A percentile compares a stretch with the other conserved stretches of the same genome.
phyloP scores from a whole-genome alignment of 2,888 invertebrate species.

The Phyllotreta striolata region DNA sequence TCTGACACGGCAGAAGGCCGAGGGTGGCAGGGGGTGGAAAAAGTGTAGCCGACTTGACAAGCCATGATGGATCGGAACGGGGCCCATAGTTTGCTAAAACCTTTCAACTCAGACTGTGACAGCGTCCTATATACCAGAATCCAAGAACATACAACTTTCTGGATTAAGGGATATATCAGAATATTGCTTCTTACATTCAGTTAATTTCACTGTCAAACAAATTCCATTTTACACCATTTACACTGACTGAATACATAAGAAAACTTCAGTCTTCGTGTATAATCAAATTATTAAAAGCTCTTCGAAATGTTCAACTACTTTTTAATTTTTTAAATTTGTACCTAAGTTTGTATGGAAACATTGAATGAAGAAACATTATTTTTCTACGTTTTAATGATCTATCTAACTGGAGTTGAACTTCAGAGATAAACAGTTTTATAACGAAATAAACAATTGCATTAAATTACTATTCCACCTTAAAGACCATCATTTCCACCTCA shows the following conservation, averaged over 20 bases:
- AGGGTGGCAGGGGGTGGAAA: conserved; percentile 56
- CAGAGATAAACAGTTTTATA: too few species aligned
- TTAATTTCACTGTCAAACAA: conserved; percentile 33
- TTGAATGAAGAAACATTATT: too few species aligned
- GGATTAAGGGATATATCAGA: conserved; percentile 42
- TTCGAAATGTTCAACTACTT: neutral
- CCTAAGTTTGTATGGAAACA: too few species aligned
- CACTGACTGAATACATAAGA: conserved; percentile 9
- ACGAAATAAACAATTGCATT: too few species aligned
- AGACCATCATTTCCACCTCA: too few species aligned
- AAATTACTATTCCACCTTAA: too few species aligned
- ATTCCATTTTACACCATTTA: conserved; percentile 17
- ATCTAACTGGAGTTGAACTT: too few species aligned
- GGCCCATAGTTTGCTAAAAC: conserved; percentile 60
- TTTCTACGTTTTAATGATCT: too few species aligned
- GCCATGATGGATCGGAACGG: conserved; percentile 64
- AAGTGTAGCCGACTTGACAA: conserved; percentile 63
- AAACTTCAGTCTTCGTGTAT: neutral
- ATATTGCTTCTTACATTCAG: conserved; percentile 42
- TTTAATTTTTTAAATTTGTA: too few species aligned
- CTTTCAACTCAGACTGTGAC: conserved; percentile 59
- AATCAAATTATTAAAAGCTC: too few species aligned
- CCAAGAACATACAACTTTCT: conserved; percentile 43
- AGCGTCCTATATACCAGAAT: conserved; percentile 46
- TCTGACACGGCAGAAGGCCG: conserved; percentile 54